Percentiles rank a stretch among this genome's conserved stretches.
Evolutionary conservation across 92 coral and sea anemone species (phyloP).

Genomic region (Porites divaricata): DNA sequence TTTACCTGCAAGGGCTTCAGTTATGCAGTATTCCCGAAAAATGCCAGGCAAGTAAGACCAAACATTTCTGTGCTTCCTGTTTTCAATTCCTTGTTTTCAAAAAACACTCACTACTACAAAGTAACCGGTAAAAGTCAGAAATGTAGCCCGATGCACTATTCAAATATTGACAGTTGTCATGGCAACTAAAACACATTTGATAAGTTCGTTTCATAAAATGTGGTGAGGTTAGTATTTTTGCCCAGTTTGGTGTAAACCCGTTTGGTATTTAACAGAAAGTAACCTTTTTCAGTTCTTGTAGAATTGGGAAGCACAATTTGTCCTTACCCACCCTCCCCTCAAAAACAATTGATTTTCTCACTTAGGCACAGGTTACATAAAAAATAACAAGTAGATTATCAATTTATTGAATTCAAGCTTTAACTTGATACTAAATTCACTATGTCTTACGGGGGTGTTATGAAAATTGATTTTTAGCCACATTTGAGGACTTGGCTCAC

Average conservation of each 20-base stretch:
- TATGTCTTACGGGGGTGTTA: neutral
- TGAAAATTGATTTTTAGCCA: no score
- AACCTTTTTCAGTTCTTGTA: neutral
- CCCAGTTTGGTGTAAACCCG: neutral
- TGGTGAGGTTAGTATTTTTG: neutral
- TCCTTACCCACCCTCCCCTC: no score
- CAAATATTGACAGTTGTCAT: neutral
- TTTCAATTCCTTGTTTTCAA: neutral
- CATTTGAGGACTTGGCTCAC: conserved; percentile 6
- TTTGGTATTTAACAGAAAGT: conserved; percentile 1
- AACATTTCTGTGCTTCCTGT: neutral
- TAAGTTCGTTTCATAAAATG: no score
- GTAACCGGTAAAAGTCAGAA: neutral
- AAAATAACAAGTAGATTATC: conserved; percentile 12
- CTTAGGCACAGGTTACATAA: conserved; percentile 17
- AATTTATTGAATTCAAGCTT: conserved; percentile 31
- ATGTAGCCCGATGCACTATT: neutral
- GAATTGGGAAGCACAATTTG: no score
- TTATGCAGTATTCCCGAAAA: neutral
- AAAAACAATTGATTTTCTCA: neutral
- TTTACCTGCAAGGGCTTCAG: neutral
- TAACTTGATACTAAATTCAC: conserved; percentile 26
- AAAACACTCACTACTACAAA: neutral
- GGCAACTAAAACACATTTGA: no score
- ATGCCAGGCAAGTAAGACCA: conserved; percentile 7